Conservation (phyloP, 2,113 vertebrate genomes). For the cattle (Bos taurus) region ARS-UCD2.0 NC_037329.1:134342001-134342500, state of each 20-base stretch:
- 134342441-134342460: not conserved
- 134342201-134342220: not conserved
- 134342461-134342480: no score
- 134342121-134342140: not conserved
- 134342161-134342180: not conserved
- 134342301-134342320: no score
- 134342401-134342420: not conserved
- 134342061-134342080: not conserved
- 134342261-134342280: not conserved
- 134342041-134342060: not conserved
- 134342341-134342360: accelerated
- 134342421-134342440: not conserved
- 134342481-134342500: not conserved
- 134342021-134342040: accelerated
- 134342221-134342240: accelerated
- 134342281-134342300: not conserved
- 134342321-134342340: not conserved
- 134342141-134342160: not conserved
- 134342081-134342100: not conserved
- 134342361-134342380: not conserved
- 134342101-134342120: not conserved
- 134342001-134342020: no score
- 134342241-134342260: not conserved
- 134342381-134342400: accelerated
- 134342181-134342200: not conserved